A percentile compares a stretch with the other conserved stretches of the same genome.
Conservation (phyloP, 1,140 invertebrate species). For the Sycophila sp. region DNA sequence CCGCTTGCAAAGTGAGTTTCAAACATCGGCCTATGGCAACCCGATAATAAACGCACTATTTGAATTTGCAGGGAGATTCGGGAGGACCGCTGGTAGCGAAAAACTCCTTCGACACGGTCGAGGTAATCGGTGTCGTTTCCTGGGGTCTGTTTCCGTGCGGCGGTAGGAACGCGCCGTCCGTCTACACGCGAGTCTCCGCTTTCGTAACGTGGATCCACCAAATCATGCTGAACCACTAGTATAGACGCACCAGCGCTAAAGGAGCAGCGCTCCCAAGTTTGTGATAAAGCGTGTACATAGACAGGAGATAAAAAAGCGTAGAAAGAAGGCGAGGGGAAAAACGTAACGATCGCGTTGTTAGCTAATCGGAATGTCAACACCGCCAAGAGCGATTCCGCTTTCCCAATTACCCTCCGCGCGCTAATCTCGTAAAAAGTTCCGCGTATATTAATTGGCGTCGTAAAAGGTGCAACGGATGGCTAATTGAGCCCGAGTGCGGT, state of each 20-base stretch:
- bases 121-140: constrained; percentile 76
- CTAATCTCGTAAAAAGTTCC: not conserved
- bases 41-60: not conserved
- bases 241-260: not conserved
- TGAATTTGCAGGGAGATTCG: constrained; percentile 68
- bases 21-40: too few relatives aligned
- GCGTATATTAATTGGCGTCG: not conserved
- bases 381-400: too few relatives aligned
- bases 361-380: too few relatives aligned
- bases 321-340: too few relatives aligned
- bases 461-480: constrained; percentile 12
- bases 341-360: too few relatives aligned
- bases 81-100: constrained; percentile 72
- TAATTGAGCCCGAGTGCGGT: constrained; percentile 10
- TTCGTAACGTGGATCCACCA: constrained; percentile 65
- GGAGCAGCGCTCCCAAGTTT: not conserved
- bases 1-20: constrained; percentile 60
- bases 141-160: constrained; percentile 81
- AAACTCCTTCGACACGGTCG: constrained; percentile 22
- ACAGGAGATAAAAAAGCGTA: not conserved
- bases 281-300: constrained; percentile 22
- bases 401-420: not conserved
- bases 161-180: constrained; percentile 70
- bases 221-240: constrained; percentile 32
- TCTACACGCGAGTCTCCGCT: constrained; percentile 75